Evolutionary conservation across 1,140 invertebrate genomes (phyloP).

Genomic region (Paracyclopina nana): DNA sequence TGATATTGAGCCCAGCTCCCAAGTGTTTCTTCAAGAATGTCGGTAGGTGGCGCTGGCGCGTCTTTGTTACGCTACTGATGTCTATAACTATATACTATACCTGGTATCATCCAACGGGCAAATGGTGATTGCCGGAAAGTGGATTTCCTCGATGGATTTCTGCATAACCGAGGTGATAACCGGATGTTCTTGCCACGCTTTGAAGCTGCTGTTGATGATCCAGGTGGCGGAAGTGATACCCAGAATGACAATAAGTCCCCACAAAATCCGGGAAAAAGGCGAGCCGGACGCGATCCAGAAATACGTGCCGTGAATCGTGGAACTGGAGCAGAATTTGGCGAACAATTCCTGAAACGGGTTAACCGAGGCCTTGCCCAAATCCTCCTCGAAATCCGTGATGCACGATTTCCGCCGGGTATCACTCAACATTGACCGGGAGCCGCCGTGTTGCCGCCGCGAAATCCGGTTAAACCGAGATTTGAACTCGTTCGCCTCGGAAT

Average conservation of each 20-base stretch:
- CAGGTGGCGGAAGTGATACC: background rate
- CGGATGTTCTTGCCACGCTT: conserved; percentile 6
- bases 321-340: conserved; percentile 8
- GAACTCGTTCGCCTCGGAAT: too few relatives aligned
- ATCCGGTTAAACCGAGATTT: too few relatives aligned
- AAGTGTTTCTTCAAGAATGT: too few relatives aligned
- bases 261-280: background rate
- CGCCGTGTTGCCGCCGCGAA: too few relatives aligned
- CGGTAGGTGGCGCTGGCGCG: too few relatives aligned
- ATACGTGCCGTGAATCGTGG: conserved; percentile 12
- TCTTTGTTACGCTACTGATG: too few relatives aligned
- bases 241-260: conserved; percentile 7
- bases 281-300: background rate
- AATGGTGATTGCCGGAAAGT: conserved; percentile 10
- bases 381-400: too few relatives aligned
- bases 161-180: conserved; percentile 14
- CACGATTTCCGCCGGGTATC: too few relatives aligned
- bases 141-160: conserved; percentile 10
- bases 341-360: conserved; percentile 7
- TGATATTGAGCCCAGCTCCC: too few relatives aligned
- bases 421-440: too few relatives aligned
- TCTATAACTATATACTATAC: too few relatives aligned
- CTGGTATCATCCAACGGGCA: conserved; percentile 6
- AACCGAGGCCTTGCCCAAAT: too few relatives aligned
- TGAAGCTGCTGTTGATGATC: conserved; percentile 11